A percentile compares a stretch with the other conserved stretches of the same genome.
These are phyloP conservation scores for Gryllus longicercus DNA, from an alignment of 2,888 invertebrate genomes.

Conservation along the genomic window DNA sequence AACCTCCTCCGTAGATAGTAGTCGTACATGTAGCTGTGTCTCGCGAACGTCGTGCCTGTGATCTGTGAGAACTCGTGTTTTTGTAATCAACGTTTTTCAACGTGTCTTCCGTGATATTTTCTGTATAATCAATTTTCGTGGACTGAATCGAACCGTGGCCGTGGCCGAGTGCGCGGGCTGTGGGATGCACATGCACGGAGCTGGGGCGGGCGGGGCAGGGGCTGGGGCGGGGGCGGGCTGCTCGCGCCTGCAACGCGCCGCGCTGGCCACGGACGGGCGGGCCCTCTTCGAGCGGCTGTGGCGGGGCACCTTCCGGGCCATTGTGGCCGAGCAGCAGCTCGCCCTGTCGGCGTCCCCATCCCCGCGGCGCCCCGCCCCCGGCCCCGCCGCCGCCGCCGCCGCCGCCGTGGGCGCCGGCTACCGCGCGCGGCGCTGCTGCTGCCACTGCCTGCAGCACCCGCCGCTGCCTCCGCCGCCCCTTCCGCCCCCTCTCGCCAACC, in stretches of 20 bases:
- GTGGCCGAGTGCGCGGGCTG: not conserved
- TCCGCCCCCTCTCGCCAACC: slow-evolving; percentile 43
- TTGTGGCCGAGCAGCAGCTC: slow-evolving; percentile 33
- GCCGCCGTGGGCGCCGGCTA: not conserved
- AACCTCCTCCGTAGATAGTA: too few species aligned
- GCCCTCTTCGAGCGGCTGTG: slow-evolving; percentile 69
- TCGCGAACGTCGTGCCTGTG: too few species aligned
- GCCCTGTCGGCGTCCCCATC: slow-evolving; percentile 42
- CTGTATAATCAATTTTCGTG: too few species aligned
- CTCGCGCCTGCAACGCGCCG: slow-evolving; percentile 49
- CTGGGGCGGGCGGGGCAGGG: not conserved
- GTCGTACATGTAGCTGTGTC: too few species aligned
- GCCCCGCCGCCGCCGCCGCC: not conserved
- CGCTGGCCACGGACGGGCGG: slow-evolving; percentile 55
- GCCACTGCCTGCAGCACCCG: slow-evolving; percentile 20
- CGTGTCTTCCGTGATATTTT: too few species aligned
- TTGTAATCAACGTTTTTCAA: too few species aligned
- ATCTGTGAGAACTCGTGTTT: too few species aligned
- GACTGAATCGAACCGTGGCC: not conserved
- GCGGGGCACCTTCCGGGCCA: slow-evolving; percentile 60
- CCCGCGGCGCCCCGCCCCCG: slow-evolving; percentile 40
- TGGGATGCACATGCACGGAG: not conserved
- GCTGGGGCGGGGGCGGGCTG: slow-evolving; percentile 34
- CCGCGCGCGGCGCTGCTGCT: not conserved
- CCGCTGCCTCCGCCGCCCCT: slow-evolving; percentile 38